These are phyloP conservation scores for Pseudococcus viburni DNA, from an alignment of 2,888 invertebrate genomes.

Conservation along the genomic window DNA sequence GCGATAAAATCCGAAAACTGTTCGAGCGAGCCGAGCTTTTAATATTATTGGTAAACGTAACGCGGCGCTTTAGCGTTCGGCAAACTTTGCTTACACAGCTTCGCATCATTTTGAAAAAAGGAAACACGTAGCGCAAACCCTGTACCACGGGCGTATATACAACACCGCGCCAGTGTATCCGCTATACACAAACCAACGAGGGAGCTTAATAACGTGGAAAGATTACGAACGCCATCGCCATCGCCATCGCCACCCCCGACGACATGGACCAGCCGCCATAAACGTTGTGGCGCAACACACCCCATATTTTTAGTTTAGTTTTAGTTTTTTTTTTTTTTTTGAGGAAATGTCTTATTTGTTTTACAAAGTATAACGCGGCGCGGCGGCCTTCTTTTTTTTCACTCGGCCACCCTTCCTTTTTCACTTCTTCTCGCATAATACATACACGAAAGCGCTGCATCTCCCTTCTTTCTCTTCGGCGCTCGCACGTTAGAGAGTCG, in stretches of 20 bases:
- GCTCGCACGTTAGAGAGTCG: not conserved
- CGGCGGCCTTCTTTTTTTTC: slow-evolving; percentile 38
- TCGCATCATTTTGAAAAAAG: slow-evolving; percentile 17
- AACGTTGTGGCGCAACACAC: slow-evolving; percentile 34
- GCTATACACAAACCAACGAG: not conserved
- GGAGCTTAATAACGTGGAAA: slow-evolving; percentile 63
- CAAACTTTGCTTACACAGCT: slow-evolving; percentile 42
- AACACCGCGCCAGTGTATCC: too few relatives aligned
- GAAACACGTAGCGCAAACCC: not conserved
- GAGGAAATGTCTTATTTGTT: slow-evolving; percentile 63
- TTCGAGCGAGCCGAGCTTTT: not conserved
- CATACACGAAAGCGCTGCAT: not conserved
- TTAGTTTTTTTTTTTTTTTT: slow-evolving; percentile 11
- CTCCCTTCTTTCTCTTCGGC: not conserved
- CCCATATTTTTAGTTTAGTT: slow-evolving; percentile 23
- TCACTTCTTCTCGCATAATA: not conserved
- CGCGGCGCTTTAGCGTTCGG: not conserved
- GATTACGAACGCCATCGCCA: slow-evolving; percentile 57
- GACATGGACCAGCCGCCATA: slow-evolving; percentile 55
- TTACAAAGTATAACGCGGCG: slow-evolving; percentile 59
- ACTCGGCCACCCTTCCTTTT: not conserved
- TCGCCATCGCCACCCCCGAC: not conserved
- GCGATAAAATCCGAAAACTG: not conserved
- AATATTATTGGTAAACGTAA: not conserved
- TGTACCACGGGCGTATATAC: not conserved